Percentiles rank a stretch among this genome's conserved stretches.
These are phyloP conservation scores for Phrynosoma blainvillii DNA, from an alignment of 2,113 vertebrate genomes.

Conservation along the genomic window DNA sequence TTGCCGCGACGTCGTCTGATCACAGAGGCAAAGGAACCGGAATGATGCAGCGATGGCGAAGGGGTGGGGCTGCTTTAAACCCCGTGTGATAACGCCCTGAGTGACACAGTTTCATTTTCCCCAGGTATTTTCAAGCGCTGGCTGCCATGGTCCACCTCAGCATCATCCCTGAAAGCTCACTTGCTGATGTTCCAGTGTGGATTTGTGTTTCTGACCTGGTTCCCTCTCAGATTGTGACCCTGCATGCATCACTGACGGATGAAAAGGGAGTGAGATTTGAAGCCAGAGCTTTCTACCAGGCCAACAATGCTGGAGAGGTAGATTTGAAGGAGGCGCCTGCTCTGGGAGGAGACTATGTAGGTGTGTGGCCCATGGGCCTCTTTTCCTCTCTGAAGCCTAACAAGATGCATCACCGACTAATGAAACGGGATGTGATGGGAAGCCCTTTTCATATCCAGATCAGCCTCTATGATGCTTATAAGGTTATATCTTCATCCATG, in stretches of 20 bases:
- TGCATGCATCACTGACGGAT: constrained; percentile 75
- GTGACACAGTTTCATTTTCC: background rate
- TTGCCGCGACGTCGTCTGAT: no score
- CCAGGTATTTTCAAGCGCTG: rapidly evolving
- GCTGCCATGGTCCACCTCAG: constrained; percentile 58
- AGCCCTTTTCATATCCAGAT: constrained; percentile 70
- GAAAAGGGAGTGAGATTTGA: constrained; percentile 77
- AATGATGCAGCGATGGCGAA: no score
- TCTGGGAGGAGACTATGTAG: constrained; percentile 78
- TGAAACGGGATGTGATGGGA: constrained; percentile 75
- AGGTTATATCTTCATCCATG: rapidly evolving
- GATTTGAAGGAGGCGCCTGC: constrained; percentile 67
- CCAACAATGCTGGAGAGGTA: constrained; percentile 73
- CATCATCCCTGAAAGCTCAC: constrained; percentile 29
- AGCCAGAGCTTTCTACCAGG: constrained; percentile 72
- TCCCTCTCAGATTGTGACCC: constrained; percentile 72
- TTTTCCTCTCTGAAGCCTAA: constrained; percentile 81
- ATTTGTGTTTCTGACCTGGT: constrained; percentile 74
- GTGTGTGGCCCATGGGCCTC: constrained; percentile 85
- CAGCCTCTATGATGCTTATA: background rate
- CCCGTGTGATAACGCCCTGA: no score
- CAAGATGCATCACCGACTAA: constrained; percentile 71
- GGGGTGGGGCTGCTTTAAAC: no score
- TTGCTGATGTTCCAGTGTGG: constrained; percentile 68
- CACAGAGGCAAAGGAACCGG: no score